Evolutionary conservation across 2,113 vertebrate species (phyloP).

Genomic region (Chionodraco myersi): DNA sequence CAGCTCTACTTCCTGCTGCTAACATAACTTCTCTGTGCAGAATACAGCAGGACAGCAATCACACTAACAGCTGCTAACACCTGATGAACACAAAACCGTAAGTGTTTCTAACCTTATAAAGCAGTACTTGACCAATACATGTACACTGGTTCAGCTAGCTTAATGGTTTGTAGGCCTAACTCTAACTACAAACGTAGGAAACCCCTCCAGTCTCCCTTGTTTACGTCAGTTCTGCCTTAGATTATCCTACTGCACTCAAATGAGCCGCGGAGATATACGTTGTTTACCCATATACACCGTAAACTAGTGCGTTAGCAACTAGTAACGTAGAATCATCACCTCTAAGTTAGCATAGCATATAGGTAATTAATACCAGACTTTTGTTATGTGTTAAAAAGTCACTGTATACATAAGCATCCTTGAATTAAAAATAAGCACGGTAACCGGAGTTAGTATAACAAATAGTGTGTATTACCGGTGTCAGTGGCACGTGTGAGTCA

Average conservation of each 20-base stretch:
- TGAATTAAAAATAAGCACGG: neutral
- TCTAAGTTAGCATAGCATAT: neutral
- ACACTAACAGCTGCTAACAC: neutral
- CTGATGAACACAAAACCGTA: constrained; percentile 56
- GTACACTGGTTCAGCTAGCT: neutral
- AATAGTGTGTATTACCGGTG: no score
- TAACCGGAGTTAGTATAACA: neutral
- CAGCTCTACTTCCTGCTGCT: constrained; percentile 69
- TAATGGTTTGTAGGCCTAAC: neutral
- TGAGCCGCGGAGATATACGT: neutral
- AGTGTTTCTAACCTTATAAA: constrained; percentile 28
- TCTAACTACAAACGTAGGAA: neutral
- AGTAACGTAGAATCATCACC: neutral
- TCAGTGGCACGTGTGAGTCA: neutral
- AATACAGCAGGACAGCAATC: neutral
- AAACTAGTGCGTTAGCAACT: neutral
- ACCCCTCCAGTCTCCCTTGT: neutral
- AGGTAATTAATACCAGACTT: neutral
- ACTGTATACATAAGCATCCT: no score
- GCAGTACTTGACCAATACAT: no score
- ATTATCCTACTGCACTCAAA: neutral
- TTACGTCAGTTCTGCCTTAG: neutral
- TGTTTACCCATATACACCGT: neutral
- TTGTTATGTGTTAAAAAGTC: neutral
- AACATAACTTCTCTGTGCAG: constrained; percentile 48